These are phyloP conservation scores for Ammodytes marinus DNA, from an alignment of 2,113 vertebrate species.

Conservation along the genomic window DNA sequence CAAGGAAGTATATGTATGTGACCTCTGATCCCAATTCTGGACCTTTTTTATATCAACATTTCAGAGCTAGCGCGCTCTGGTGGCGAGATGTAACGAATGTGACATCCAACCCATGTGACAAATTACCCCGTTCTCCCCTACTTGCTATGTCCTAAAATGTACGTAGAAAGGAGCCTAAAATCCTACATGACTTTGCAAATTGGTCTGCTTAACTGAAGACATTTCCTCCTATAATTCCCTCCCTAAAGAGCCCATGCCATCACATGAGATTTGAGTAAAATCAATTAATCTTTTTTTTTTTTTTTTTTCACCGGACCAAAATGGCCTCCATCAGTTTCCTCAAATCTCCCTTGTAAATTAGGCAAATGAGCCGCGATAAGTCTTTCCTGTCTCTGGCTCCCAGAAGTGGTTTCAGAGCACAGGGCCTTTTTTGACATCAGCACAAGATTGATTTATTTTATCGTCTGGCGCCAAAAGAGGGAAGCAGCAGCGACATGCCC, in stretches of 20 bases:
- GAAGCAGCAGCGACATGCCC: constrained; percentile 18
- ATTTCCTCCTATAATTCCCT: constrained; percentile 44
- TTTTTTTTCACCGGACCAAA: constrained; percentile 48
- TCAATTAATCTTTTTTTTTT: constrained; percentile 76
- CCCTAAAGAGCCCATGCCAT: constrained; percentile 89
- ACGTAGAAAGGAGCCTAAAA: background rate
- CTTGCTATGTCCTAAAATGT: background rate
- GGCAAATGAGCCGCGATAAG: constrained; percentile 64
- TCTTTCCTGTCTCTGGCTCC: constrained; percentile 61
- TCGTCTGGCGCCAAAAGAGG: constrained; percentile 34
- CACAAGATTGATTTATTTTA: constrained; percentile 59
- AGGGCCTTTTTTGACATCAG: constrained; percentile 51
- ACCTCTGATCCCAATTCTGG: too few species aligned
- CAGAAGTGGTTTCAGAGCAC: constrained; percentile 44
- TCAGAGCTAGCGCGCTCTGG: too few species aligned
- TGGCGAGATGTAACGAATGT: too few species aligned
- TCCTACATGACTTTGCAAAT: constrained; percentile 22
- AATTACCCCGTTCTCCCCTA: too few species aligned
- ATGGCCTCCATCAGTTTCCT: constrained; percentile 56
- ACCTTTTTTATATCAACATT: too few species aligned
- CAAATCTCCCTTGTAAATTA: constrained; percentile 68
- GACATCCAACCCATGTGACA: too few species aligned
- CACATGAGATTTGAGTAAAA: constrained; percentile 90
- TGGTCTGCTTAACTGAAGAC: constrained; percentile 26
- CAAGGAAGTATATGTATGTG: too few species aligned